These are phyloP conservation scores for Cataglyphis altisquamis DNA, from an alignment of 2,888 invertebrate genomes.

Conservation along the genomic window DNA sequence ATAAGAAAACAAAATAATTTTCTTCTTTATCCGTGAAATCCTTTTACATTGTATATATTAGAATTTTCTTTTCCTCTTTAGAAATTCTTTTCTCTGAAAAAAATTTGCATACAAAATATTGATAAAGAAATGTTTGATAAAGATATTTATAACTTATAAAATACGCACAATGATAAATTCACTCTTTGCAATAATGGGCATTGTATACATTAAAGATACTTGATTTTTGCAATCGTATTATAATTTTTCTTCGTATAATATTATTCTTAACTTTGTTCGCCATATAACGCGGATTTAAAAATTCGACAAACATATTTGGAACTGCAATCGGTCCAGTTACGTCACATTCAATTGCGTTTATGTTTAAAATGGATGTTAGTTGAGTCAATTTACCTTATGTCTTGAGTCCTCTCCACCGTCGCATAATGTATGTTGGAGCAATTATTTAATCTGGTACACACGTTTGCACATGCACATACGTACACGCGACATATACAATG, in stretches of 20 bases:
- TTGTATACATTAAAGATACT: not conserved
- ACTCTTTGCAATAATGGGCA: not conserved
- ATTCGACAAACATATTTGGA: not conserved
- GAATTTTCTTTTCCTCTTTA: not conserved
- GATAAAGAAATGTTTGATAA: not conserved
- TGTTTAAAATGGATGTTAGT: conserved; percentile 51
- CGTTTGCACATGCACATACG: not conserved
- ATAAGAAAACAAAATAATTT: not conserved
- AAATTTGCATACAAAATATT: not conserved
- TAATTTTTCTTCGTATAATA: not conserved
- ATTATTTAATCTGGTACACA: conserved; percentile 64
- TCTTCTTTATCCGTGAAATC: not conserved
- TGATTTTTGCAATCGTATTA: conserved; percentile 1
- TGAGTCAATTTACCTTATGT: conserved; percentile 63
- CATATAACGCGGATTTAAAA: not conserved
- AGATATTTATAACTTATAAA: not conserved
- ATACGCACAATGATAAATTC: too few relatives aligned
- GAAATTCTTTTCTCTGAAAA: not conserved
- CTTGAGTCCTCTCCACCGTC: conserved; percentile 30
- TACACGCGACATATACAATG: not conserved
- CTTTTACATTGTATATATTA: not conserved
- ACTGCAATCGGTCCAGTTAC: not conserved
- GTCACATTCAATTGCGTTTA: conserved; percentile 47
- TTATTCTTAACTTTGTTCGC: not conserved
- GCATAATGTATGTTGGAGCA: conserved; percentile 59